Conservation (phyloP, 2,113 vertebrate species). For the Arvicanthis niloticus region DNA sequence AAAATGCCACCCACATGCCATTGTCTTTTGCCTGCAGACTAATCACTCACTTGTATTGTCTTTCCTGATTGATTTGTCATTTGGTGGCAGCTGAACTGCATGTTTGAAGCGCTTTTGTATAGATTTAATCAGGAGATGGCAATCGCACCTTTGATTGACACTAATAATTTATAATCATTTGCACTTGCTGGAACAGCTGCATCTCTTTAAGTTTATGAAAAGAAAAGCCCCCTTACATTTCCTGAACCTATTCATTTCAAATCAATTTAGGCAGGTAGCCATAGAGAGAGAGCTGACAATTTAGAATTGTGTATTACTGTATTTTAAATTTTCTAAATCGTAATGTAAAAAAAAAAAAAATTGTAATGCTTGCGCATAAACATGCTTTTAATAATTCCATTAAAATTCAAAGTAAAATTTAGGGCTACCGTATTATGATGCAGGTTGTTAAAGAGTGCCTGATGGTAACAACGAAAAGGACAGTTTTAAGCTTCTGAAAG, state of each 20-base stretch:
- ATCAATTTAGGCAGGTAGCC: constrained; percentile 60
- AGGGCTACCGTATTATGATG: neutral
- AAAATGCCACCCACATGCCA: constrained; percentile 34
- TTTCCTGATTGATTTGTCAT: constrained; percentile 78
- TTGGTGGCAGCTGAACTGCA: constrained; percentile 68
- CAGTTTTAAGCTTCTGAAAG: neutral
- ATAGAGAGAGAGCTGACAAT: constrained; percentile 6
- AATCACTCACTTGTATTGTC: constrained; percentile 66
- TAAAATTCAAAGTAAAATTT: constrained; percentile 21
- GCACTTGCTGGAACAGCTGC: constrained; percentile 63
- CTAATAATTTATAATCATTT: constrained; percentile 80
- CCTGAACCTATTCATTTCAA: constrained; percentile 69
- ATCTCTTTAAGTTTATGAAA: constrained; percentile 64
- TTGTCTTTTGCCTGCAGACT: constrained; percentile 23
- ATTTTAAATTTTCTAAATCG: constrained; percentile 20
- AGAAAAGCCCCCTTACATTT: constrained; percentile 56
- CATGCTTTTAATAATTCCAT: neutral
- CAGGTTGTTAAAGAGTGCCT: neutral
- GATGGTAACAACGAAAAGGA: neutral
- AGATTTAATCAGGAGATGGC: constrained; percentile 78
- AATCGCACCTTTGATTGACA: constrained; percentile 74
- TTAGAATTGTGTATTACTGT: constrained; percentile 24
- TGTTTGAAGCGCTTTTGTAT: constrained; percentile 72
- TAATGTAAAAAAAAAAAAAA: neutral
- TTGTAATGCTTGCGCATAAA: constrained; percentile 33